Evolutionary conservation across 2,113 vertebrate species (phyloP), one percentile per base, ranked within the genome.

Genomic region (Chaenocephalus aceratus): DNA sequence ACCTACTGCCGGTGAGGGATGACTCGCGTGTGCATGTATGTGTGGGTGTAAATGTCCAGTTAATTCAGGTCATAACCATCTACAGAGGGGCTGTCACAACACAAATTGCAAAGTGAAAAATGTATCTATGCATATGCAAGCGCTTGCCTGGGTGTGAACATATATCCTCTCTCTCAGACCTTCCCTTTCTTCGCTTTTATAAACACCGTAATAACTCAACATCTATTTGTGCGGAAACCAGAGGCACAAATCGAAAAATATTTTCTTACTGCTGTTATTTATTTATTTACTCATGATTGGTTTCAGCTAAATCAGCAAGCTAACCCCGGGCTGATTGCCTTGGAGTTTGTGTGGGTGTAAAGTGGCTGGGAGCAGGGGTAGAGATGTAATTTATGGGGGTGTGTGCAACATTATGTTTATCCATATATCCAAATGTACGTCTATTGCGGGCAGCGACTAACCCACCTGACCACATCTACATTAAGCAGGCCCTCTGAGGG

Each of bases 41-140:
- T 21, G 10, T 45, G 36, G 10, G 53, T 54, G 57, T 75, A 71
- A 73, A 60, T 34, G 63, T 79, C 62, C 14, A 11, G 26, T 79
- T 79, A 82, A 84, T 73, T 72, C 56, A 60, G 74, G 68, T 75
- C 75, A 75, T 77, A 70, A 57, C 77, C 41, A 11, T 72, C 49
- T 21, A 12, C 1, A 62, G 57, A 66, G 57, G 44, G 75, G 62
- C 73, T 79, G 80, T 76, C 56, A 60, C 2, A 54, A 68, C 63
- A 86, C 60, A 77, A 75, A 59, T 53, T 58, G 48, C 15, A 65
- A 64, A 75, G 53, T 75, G 34, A 82, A 72, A 48, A 56, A 86
- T 62, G 53, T 52, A 10, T 72, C 30, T 15, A 30, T 59, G n/a
- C 21, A 63, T 49, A 61, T 75, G 54, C 34, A 59, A 75, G 57